Base-by-base conservation (phyloP, 1,140 invertebrate species). In the Panonychus citri region DNA sequence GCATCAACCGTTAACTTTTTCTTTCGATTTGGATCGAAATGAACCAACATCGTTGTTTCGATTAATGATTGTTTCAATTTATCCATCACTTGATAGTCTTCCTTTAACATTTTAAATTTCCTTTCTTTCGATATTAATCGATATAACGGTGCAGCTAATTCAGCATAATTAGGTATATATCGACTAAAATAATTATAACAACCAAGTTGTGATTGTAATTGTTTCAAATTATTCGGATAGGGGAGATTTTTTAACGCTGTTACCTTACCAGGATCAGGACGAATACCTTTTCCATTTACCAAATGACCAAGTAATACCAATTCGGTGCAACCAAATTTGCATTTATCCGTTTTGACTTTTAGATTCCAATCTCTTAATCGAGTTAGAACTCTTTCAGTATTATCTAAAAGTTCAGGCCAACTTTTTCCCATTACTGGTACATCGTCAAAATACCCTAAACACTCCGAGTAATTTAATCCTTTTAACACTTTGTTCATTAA, bases 171-270 rank as follows among this genome's bases (percentile, higher is more conserved):
- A 13, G 8, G 19, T 5, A 59, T 27, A 26, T 51, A 59, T 42
- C 25, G 30, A 74, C 60, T 2, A n/a, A n/a, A n/a, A n/a, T n/a
- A n/a, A n/a, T n/a, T n/a, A n/a, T n/a, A n/a, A n/a, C n/a, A n/a
- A n/a, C 74, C 73, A 1, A 74, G 43, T 57, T 76, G 74, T 30
- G 62, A 25, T 43, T 68, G 57, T 0, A 75, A 26, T 40, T 72
- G 64, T 42, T 67, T 65, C 3, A 63, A 56, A 56, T 59, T 67
- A 43, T 55, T 63, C 13, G 62, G 64, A 46, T 5, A 26, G 5
- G 55, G 53, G 49, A 63, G 61, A 10, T 66, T 53, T 48, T 17
- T 19, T 46, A 68, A 57, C 8, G 63, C 64, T 61, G 61, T 43
- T 1, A 67, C 49, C 60, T 68, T 68, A 2, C 64, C 63, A 26